These are phyloP conservation scores for Tachina lurida DNA, from an alignment of 2,888 invertebrate genomes.

Conservation along the genomic window DNA sequence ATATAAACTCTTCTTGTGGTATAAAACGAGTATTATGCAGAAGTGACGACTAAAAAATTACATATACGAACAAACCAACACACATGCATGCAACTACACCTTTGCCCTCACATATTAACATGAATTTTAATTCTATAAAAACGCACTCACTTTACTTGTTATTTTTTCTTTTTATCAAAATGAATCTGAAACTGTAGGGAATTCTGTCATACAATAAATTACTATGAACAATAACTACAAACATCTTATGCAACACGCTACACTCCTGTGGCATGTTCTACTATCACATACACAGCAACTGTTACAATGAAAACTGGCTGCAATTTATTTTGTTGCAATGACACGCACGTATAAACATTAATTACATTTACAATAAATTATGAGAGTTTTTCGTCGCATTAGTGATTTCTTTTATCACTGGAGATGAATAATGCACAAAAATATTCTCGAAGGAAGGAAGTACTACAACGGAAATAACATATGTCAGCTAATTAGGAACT, in stretches of 20 bases:
- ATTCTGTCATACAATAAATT: not conserved
- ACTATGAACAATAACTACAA: constrained; percentile 18
- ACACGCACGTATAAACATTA: constrained; percentile 48
- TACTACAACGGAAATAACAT: not conserved
- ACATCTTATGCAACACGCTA: constrained; percentile 19
- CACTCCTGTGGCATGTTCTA: not conserved
- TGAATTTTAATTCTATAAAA: not conserved
- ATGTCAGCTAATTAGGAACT: not conserved
- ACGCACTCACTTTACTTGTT: not conserved
- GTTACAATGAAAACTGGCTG: constrained; percentile 11
- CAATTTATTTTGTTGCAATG: constrained; percentile 20
- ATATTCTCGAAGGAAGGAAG: not conserved
- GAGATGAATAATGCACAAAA: not conserved
- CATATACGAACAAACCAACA: too few species aligned
- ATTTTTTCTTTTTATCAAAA: constrained; percentile 7
- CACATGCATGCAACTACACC: too few species aligned
- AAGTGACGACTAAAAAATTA: too few species aligned
- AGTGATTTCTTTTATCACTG: not conserved
- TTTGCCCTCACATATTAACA: too few species aligned
- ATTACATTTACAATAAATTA: constrained; percentile 66
- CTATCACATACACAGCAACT: not conserved
- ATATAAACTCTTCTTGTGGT: too few species aligned
- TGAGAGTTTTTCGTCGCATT: constrained; percentile 21
- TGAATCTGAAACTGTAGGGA: constrained; percentile 22
- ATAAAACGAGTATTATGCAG: too few species aligned